phyloP scores from a whole-genome alignment of 1,140 invertebrate genomes.

The Drosophila ogumai region DNA sequence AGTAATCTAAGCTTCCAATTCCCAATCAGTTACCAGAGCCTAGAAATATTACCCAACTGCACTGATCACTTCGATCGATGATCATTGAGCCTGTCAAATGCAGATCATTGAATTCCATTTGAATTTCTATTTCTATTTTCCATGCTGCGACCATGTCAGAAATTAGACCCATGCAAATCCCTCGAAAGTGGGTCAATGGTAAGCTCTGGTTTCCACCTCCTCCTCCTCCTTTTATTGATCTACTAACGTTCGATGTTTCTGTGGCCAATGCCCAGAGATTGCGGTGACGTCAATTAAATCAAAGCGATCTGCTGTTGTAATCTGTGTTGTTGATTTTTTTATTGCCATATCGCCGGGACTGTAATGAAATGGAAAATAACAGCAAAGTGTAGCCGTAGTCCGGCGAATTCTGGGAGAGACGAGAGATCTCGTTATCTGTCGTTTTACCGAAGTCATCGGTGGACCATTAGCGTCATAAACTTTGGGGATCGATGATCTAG shows the following conservation, averaged over 20 bases:
- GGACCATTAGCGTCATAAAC: neutral
- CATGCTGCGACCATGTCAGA: slow-evolving; percentile 19
- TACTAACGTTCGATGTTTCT: slow-evolving; percentile 17
- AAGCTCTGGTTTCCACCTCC: slow-evolving; percentile 8
- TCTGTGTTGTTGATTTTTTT: slow-evolving; percentile 47
- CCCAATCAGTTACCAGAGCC: slow-evolving; percentile 1
- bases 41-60: slow-evolving; percentile 1
- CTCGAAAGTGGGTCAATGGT: slow-evolving; percentile 65
- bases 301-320: slow-evolving; percentile 44
- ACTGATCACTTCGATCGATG: neutral
- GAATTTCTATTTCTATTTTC: neutral
- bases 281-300: slow-evolving; percentile 63
- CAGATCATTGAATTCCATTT: slow-evolving; percentile 7
- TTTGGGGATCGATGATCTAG: slow-evolving; percentile 15
- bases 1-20: neutral
- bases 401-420: neutral
- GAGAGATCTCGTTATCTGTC: slow-evolving; percentile 41
- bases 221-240: neutral
- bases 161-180: slow-evolving; percentile 31
- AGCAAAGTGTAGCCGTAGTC: slow-evolving; percentile 39
- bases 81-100: slow-evolving; percentile 36
- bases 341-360: slow-evolving; percentile 22
- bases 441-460: neutral
- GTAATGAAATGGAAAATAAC: slow-evolving; percentile 82
- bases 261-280: slow-evolving; percentile 43